These are phyloP conservation scores for Eublepharis macularius DNA, from an alignment of 2,113 vertebrate species.

Conservation along the genomic window DNA sequence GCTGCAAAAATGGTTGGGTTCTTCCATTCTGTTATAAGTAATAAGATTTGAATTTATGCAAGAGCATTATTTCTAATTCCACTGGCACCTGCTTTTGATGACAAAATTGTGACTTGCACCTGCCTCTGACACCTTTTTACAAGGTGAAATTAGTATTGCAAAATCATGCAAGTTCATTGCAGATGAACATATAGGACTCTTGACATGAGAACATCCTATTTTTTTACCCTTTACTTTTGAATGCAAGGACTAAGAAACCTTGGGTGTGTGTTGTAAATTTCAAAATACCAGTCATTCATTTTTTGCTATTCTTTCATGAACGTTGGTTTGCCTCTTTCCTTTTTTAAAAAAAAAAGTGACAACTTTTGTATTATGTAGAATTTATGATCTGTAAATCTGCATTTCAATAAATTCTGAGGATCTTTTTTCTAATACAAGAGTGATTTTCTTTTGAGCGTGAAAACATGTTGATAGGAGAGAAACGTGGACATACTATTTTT, in stretches of 20 bases:
- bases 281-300: constrained; percentile 48
- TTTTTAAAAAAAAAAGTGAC: background rate
- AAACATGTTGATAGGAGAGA: background rate
- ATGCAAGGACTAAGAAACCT: background rate
- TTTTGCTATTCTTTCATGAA: constrained; percentile 34
- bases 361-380: background rate
- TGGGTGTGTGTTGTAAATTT: constrained; percentile 34
- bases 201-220: background rate
- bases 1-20: background rate
- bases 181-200: background rate
- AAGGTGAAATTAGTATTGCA: background rate
- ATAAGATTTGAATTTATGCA: fast-evolving
- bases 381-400: constrained; percentile 16
- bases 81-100: background rate
- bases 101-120: fast-evolving
- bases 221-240: background rate
- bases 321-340: constrained; percentile 31
- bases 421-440: background rate
- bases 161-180: background rate
- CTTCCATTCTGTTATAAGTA: background rate
- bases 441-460: background rate
- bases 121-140: background rate
- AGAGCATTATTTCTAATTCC: background rate
- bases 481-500: background rate
- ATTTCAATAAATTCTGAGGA: constrained; percentile 17